Conservation (phyloP, 2,888 invertebrate genomes). For the Venustoraphidia nigricollis region DNA sequence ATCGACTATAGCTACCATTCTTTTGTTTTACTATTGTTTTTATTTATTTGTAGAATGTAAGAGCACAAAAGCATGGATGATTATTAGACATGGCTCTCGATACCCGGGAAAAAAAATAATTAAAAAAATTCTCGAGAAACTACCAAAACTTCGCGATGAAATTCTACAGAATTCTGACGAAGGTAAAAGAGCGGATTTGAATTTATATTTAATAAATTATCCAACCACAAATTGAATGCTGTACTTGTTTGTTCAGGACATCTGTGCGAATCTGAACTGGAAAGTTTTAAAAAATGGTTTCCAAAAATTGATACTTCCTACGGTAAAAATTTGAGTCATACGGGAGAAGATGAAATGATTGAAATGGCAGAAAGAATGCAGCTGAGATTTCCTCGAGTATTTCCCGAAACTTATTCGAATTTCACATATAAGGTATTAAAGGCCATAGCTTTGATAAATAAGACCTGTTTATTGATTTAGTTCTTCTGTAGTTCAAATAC, state of each 20-base stretch:
- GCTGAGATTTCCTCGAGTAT: constrained; percentile 46
- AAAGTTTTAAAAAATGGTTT: constrained; percentile 42
- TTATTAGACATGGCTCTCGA: constrained; percentile 65
- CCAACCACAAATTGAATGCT: not conserved
- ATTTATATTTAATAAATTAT: not conserved
- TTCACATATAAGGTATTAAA: constrained; percentile 35
- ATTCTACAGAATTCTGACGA: constrained; percentile 33
- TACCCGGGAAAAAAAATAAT: constrained; percentile 47
- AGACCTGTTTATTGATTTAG: not conserved
- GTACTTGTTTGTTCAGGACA: constrained; percentile 21
- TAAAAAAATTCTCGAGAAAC: constrained; percentile 30
- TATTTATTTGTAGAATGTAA: constrained; percentile 37
- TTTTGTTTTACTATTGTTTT: not conserved
- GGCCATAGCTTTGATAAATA: not conserved
- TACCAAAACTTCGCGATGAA: constrained; percentile 35
- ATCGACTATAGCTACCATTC: too few species aligned
- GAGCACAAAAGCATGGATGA: constrained; percentile 54
- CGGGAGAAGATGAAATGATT: constrained; percentile 62
- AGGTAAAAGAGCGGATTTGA: constrained; percentile 14
- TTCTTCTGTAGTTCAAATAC: constrained; percentile 48
- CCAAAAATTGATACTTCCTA: constrained; percentile 32
- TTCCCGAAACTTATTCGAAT: constrained; percentile 44
- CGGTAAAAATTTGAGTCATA: constrained; percentile 46
- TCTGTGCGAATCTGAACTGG: constrained; percentile 27
- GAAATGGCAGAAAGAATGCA: constrained; percentile 59